Base-by-base conservation (phyloP, 2,113 vertebrate species). In the Naja naja region DNA sequence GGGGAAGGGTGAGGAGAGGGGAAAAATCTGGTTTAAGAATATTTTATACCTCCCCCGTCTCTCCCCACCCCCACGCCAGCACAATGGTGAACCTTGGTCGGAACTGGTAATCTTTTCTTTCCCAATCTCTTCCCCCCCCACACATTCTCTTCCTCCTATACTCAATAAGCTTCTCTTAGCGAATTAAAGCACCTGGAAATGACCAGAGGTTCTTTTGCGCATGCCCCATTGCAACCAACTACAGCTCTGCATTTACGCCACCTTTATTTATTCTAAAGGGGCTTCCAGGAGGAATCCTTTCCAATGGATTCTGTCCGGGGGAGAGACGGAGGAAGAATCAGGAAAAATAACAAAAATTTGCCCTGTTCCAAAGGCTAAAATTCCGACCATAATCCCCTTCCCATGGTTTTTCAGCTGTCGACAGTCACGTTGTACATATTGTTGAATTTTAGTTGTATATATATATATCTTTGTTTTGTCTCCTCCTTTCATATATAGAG, bases 401-500 rank as follows among this genome's bases (percentile, higher is more conserved):
- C 69, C 34, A 8, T 81, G 95, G 95, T 87, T 94, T 22, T 47
- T 94, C 96, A 96, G 96, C 95, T 95, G 97, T 97, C 93, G 93
- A 98, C 98, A 98, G 97, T 97, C 97, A 98, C 98, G 99, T 98
- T 99, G 99, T 99, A 99, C 99, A 99, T 99, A 98, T 98, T 98
- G 98, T 98, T 98, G 98, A 98, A 99, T 98, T 99, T 99, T 98
- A 99, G 99, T 98, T 99, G 99, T 99, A 99, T 94, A 98, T 98
- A 99, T 98, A 99, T 81, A 81, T 81, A 81, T 39, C 98, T 99
- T 99, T 99, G 99, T 98, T 98, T 99, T 98, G 98, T 98, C 99
- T 98, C 98, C 99, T 98, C 98, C 98, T 98, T 98, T 98, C 98
- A 98, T 98, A 99, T 98, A 99, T 98, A 98, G 98, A 99, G 98